Conservation (phyloP, 1,140 invertebrate species). For the Bombus affinis region DNA sequence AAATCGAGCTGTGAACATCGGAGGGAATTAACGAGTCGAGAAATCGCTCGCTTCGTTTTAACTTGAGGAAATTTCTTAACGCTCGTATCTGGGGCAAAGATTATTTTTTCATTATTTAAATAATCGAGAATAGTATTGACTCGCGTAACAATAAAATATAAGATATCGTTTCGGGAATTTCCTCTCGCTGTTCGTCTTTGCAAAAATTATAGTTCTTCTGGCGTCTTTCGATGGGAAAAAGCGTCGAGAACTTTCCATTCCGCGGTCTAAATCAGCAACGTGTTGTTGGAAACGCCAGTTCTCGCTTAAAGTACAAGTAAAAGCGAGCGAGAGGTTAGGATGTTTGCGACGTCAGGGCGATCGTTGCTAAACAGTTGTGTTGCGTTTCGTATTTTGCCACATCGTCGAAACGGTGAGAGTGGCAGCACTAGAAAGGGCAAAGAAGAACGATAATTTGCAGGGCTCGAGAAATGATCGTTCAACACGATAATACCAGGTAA, state of each 20-base stretch:
- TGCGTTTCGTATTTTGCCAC: background rate
- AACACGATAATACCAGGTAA: slow-evolving; percentile 42
- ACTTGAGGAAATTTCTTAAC: too few relatives aligned
- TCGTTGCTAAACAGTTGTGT: background rate
- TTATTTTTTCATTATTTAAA: background rate
- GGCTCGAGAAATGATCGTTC: slow-evolving; percentile 37
- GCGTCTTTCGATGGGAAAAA: too few relatives aligned
- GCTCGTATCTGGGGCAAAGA: too few relatives aligned
- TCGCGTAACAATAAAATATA: too few relatives aligned
- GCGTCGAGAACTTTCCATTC: too few relatives aligned
- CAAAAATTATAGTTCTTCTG: slow-evolving; percentile 27
- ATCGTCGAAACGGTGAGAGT: too few relatives aligned
- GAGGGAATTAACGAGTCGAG: slow-evolving; percentile 16
- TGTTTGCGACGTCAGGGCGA: too few relatives aligned
- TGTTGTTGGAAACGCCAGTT: background rate
- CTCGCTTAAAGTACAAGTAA: background rate
- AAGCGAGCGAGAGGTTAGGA: background rate
- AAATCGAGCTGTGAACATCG: slow-evolving; percentile 45
- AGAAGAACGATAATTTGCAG: slow-evolving; percentile 26
- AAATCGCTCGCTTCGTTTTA: background rate
- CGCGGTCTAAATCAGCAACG: background rate
- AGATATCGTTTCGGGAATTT: slow-evolving; percentile 10
- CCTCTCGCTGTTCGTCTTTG: background rate
- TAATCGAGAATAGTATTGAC: background rate
- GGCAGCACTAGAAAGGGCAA: background rate